phyloP scores from a whole-genome alignment of 2,113 vertebrate species.

The Micronycteris hirsuta region DNA sequence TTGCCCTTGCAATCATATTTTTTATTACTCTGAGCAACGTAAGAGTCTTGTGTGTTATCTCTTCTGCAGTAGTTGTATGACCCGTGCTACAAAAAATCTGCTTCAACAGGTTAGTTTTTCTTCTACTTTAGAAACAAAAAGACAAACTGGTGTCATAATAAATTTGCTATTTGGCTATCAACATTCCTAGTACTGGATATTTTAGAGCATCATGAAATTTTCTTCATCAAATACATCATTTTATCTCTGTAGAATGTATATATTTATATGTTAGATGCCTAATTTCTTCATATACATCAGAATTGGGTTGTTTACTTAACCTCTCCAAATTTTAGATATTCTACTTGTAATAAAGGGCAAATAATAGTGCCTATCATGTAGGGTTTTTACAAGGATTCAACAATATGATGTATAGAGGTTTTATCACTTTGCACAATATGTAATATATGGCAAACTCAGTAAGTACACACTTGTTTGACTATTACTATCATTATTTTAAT shows the following conservation, averaged over 20 bases:
- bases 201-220: background rate
- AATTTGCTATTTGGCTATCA: background rate
- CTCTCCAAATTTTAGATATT: background rate
- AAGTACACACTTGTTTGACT: background rate
- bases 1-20: background rate
- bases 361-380: background rate
- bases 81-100: background rate
- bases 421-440: background rate
- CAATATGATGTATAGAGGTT: background rate
- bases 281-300: background rate
- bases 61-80: background rate
- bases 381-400: background rate
- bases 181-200: background rate
- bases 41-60: background rate
- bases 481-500: background rate
- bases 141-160: background rate
- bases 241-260: background rate
- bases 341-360: background rate
- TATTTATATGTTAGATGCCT: background rate
- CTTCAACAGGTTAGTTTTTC: background rate
- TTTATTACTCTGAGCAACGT: background rate
- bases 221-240: background rate
- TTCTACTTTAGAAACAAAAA: background rate
- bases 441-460: background rate
- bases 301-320: background rate